Base-by-base conservation (phyloP, 1,140 invertebrate genomes). In the Cryptotermes secundus region DNA sequence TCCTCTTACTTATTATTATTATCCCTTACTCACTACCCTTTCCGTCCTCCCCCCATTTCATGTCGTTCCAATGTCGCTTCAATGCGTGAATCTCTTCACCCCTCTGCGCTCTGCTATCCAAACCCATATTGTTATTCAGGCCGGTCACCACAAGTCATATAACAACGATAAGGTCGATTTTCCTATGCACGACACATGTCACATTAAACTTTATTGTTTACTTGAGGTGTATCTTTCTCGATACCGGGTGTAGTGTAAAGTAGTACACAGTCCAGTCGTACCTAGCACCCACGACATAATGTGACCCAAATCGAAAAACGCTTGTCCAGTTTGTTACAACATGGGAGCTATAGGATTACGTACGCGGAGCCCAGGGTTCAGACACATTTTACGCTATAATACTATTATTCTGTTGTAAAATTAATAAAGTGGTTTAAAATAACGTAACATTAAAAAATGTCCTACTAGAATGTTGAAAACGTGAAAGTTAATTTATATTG, bases 1-100 rank as follows among this genome's bases (percentile, higher is more conserved):
- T 82, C 53, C 81, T 42, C 81, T 82, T 82, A 82, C 81, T 82
- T 82, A 82, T 82, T 82, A 82, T 82, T 82, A 82, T 82, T 82
- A 82, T 24, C 45, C 45, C 45, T 49, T 49, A 49, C 45, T 49
- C 45, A 22, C 59, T 72, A 72, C n/a, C 59, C n/a, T 31, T 72
- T 72, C n/a, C 26, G 7, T n/a, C 26, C 59, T 26, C 59, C 31
- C 59, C 14, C 59, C 59, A n/a, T 49, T 49, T 49, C 45, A 19
- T 49, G 45, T 49, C n/a, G 59, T 31, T 72, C 59, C 59, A 72
- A 31, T 72, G 59, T 72, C 59, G n/a, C 59, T 72, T 72, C 59
- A 72, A n/a, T 72, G 59, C 59, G 59, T 72, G n/a, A 72, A 72
- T 14, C 59, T 72, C 59, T 72, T 72, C 59, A 72, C 59, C 59